Evolutionary conservation across 2,113 vertebrate genomes (phyloP).

Genomic region (Prunella fulvescens): DNA sequence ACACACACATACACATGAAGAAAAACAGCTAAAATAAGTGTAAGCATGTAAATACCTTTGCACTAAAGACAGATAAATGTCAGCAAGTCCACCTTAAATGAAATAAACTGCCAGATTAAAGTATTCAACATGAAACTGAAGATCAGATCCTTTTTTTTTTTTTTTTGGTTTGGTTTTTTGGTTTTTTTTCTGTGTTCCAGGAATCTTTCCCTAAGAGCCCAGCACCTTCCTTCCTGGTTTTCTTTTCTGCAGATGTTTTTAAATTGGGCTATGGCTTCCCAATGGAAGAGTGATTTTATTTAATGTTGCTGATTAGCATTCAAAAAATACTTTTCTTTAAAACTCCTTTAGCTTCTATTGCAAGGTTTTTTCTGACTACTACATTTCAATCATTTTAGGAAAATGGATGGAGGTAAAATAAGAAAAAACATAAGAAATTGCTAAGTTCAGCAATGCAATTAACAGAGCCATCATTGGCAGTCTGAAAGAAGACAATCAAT

Average conservation of each 20-base stretch:
- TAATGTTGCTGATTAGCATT: background rate
- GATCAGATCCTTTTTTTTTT: background rate
- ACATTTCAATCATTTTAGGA: background rate
- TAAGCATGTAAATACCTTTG: background rate
- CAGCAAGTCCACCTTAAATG: background rate
- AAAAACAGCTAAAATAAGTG: background rate
- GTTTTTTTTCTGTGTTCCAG: background rate
- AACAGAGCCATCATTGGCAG: constrained; percentile 59
- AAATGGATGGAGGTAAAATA: constrained; percentile 20
- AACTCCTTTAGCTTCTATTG: background rate
- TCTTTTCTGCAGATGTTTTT: background rate
- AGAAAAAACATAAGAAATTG: constrained; percentile 11
- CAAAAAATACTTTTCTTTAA: background rate
- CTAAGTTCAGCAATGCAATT: constrained; percentile 57
- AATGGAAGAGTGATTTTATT: background rate
- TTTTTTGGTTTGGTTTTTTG: background rate
- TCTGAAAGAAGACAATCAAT: constrained; percentile 63
- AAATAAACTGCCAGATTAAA: background rate
- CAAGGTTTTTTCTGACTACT: background rate
- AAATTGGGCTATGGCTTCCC: background rate
- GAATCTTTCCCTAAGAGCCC: background rate
- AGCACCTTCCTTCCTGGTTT: background rate
- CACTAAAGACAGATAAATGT: background rate
- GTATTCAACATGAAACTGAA: background rate
- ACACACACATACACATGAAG: accelerated